Base-by-base conservation (phyloP, 2,797 vertebrate species). In the Danio tinwini region DNA sequence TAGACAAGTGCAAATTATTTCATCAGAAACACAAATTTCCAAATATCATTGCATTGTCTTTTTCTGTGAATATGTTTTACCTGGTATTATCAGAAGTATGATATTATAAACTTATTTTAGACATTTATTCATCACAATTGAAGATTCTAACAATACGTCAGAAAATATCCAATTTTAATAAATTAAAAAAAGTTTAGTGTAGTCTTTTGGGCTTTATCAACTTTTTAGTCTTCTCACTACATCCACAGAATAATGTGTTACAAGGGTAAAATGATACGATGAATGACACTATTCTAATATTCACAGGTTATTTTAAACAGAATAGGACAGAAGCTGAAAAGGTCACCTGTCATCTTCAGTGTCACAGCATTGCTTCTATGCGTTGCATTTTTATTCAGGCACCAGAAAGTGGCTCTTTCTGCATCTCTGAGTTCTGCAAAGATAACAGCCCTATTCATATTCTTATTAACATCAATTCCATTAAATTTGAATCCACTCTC, bases 281-380 rank as follows among this genome's bases (percentile, higher is more conserved):
- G 7, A 7, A 7, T 61, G 13, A 39, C 29, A 7, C 29, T 7
- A 16, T 61, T 3, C 0, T 7, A 44, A 44, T 64, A 17, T 7
- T 13, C 1, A 14, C 39, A 53, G 7, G 7, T 11, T 5, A 45
- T 45, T 10, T 52, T 14, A 50, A 68, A 68, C 11, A 69, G 29
- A 37, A n/a, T 19, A 39, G 47, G 14, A 4, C n/a, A 7, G 29
- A 12, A 4, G 4, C 17, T 9, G 37, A 40, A 53, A 4, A 12
- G 14, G 11, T 61, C 17, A 80, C 82, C 78, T 83, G 82, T 76
- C 59, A 16, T 50, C 71, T 49, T 80, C 65, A 83, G 61, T 0
- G 40, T 76, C 67, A 83, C 19, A 0, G 67, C 61, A 39, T 83
- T 83, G 45, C 78, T 83, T 40, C 82, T 61, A 0, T 68, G 53